Percentiles rank a stretch among this genome's conserved stretches.
Conservation (phyloP, 2,888 invertebrate species). For the Euspilapteryx auroguttella region DNA sequence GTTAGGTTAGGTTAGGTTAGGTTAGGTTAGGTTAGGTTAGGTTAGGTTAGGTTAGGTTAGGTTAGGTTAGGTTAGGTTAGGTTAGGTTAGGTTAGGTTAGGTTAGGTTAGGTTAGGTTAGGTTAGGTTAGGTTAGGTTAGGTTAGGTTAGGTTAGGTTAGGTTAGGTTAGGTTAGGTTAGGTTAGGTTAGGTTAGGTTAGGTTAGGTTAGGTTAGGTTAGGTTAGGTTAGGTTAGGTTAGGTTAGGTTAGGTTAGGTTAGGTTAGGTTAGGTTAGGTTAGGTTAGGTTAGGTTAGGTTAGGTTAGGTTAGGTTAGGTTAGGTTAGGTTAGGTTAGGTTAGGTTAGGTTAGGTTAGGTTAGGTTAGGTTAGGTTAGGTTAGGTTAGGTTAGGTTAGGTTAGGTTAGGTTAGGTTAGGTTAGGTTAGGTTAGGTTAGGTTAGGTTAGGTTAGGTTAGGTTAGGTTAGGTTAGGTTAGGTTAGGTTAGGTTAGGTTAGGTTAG, state of each 20-base stretch:
- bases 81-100: slow-evolving; percentile 4
- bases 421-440: slow-evolving; percentile 4
- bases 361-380: slow-evolving; percentile 4
- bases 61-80: slow-evolving; percentile 4
- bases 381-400: slow-evolving; percentile 4
- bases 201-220: slow-evolving; percentile 4
- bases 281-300: slow-evolving; percentile 4
- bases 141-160: slow-evolving; percentile 4
- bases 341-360: slow-evolving; percentile 4
- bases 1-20: slow-evolving; percentile 4
- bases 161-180: slow-evolving; percentile 4
- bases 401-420: slow-evolving; percentile 4
- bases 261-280: slow-evolving; percentile 4
- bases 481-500: slow-evolving; percentile 4
- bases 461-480: slow-evolving; percentile 4
- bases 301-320: slow-evolving; percentile 4
- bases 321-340: slow-evolving; percentile 4
- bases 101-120: slow-evolving; percentile 4
- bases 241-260: slow-evolving; percentile 4
- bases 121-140: slow-evolving; percentile 4
- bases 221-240: slow-evolving; percentile 4
- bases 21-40: slow-evolving; percentile 4
- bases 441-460: slow-evolving; percentile 4
- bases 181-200: slow-evolving; percentile 4
- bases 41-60: slow-evolving; percentile 4